Evolutionary conservation across 2,113 vertebrate species (phyloP), one percentile per base, ranked within the genome.

Genomic region (Misgurnus mizolepis): DNA sequence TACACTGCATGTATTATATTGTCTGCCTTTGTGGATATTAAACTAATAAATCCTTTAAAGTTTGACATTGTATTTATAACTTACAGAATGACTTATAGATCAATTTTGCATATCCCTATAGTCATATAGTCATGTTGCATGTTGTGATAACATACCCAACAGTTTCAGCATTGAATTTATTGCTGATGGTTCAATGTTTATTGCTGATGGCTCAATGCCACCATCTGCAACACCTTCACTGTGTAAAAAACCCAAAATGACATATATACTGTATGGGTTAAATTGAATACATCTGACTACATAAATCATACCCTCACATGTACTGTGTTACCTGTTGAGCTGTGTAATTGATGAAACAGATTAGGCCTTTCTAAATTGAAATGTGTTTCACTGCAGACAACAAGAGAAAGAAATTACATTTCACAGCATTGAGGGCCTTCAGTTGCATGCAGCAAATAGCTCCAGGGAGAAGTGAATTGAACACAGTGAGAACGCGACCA

Each of bases 401-500:
- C 76, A 27, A 41, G 58, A 11, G 34, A 41, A 67, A 64, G 55
- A 74, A 86, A 82, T 76, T 84, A 70, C 67, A 83, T 87, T 86
- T 86, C 81, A 87, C 61, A 85, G 58, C 76, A 58, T 45, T 82
- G 82, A 76, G 64, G 84, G 67, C 77, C 83, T 67, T 67, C 60
- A 58, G 67, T 55, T 6, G 45, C 74, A 77, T 41, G 70, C 40
- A 12, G 68, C 66, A 76, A 72, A 71, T 74, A 85, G 64, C 82
- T 60, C 49, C 75, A 72, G 82, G 79, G 72, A 67, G 74, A 75
- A 75, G 53, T 75, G 80, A 85, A 85, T 83, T 83, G 64, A 81
- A 81, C 78, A 62, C 45, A 10, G 22, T 64, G 22, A 39, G 87
- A 83, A 84, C 34, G 55, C 76, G 74, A 74, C 71, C 73, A 76